A percentile compares a stretch with the other conserved stretches of the same genome.
Conservation (phyloP, 2,888 invertebrate genomes). For the Melanchra persicariae region DNA sequence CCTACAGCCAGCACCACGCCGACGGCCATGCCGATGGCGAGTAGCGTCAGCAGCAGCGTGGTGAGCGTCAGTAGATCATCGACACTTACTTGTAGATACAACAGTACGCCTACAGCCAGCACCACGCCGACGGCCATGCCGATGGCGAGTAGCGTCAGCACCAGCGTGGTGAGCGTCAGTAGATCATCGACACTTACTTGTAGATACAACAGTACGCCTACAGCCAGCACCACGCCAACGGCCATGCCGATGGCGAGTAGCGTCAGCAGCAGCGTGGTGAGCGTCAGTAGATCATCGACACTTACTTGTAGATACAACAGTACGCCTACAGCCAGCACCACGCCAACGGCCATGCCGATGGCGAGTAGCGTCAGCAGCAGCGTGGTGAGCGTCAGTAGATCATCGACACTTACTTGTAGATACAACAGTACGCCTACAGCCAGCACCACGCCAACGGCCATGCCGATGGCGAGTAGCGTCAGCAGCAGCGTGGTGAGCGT, state of each 20-base stretch:
- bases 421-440: conserved; percentile 97
- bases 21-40: neutral
- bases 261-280: neutral
- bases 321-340: neutral
- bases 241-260: neutral
- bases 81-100: too few relatives aligned
- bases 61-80: neutral
- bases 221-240: too few relatives aligned
- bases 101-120: too few relatives aligned
- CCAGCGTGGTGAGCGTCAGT: too few relatives aligned
- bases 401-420: conserved; percentile 92
- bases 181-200: too few relatives aligned
- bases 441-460: too few relatives aligned
- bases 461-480: conserved; percentile 97
- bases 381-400: too few relatives aligned
- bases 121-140: too few relatives aligned
- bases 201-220: too few relatives aligned
- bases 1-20: neutral
- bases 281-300: neutral
- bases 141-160: too few relatives aligned
- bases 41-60: too few relatives aligned
- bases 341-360: too few relatives aligned
- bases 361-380: conserved; percentile 3
- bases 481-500: conserved; percentile 94
- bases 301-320: conserved; percentile 1